Evolutionary conservation across 2,113 vertebrate genomes (phyloP).

Genomic region (Delphinapterus leucas): DNA sequence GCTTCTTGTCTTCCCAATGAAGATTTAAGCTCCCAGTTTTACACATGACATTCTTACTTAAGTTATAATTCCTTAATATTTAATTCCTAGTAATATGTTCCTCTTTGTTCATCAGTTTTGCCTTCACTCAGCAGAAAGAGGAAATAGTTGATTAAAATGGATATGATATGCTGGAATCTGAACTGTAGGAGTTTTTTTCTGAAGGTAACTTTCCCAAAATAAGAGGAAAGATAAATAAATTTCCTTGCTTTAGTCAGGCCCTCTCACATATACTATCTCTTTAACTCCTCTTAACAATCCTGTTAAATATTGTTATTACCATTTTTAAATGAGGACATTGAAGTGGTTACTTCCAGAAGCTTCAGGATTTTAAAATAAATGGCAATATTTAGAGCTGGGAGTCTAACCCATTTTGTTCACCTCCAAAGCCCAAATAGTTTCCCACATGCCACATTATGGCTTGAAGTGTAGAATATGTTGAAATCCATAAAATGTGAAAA

Average conservation of each 20-base stretch:
- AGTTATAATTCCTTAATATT: not conserved
- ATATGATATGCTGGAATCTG: not conserved
- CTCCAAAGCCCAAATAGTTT: not conserved
- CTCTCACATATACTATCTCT: not conserved
- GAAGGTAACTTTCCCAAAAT: not conserved
- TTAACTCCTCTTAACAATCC: not conserved
- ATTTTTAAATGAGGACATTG: not conserved
- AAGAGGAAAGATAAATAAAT: not conserved
- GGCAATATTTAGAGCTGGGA: not conserved
- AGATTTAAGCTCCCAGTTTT: not conserved
- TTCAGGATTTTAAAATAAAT: slow-evolving; percentile 8
- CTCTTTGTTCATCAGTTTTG: not conserved
- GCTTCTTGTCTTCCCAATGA: not conserved
- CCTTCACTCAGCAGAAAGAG: not conserved
- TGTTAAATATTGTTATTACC: not conserved
- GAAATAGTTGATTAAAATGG: not conserved
- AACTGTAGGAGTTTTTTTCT: not conserved
- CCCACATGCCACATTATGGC: not conserved
- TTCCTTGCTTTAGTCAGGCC: not conserved
- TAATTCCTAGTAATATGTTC: not conserved
- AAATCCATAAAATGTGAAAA: not conserved
- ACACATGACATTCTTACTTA: not conserved
- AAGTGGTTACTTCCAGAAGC: not conserved
- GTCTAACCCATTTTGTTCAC: not conserved
- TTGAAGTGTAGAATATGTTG: not conserved